phyloP scores from a whole-genome alignment of 2,113 vertebrate genomes.

The Lampris megalopsis region DNA sequence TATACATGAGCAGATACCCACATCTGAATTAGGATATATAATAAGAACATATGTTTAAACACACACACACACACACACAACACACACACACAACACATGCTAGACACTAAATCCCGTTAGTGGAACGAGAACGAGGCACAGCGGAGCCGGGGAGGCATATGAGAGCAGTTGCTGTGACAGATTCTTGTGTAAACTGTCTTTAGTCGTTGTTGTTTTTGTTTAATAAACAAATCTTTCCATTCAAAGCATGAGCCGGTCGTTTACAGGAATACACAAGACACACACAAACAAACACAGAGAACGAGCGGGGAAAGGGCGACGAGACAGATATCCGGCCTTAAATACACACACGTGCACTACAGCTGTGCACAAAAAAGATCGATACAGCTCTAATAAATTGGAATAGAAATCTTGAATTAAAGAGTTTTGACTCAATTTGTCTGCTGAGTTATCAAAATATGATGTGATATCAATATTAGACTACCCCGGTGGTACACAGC shows the following conservation, averaged over 20 bases:
- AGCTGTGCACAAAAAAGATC: background rate
- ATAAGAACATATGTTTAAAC: too few relatives aligned
- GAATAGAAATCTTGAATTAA: too few relatives aligned
- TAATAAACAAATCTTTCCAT: constrained; percentile 73
- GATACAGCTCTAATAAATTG: too few relatives aligned
- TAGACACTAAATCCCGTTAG: constrained; percentile 68
- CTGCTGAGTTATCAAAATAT: too few relatives aligned
- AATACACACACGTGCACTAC: constrained; percentile 14
- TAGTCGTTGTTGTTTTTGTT: constrained; percentile 62
- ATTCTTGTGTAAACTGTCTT: constrained; percentile 72
- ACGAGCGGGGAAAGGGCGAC: background rate
- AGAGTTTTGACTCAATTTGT: too few relatives aligned
- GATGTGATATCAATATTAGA: too few relatives aligned
- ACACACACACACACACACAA: constrained; percentile 31
- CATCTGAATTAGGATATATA: constrained; percentile 1
- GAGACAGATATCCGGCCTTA: constrained; percentile 8
- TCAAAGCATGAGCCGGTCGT: constrained; percentile 57
- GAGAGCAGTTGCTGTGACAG: constrained; percentile 64
- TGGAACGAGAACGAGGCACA: constrained; percentile 63
- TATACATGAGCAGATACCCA: background rate
- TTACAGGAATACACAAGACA: constrained; percentile 55
- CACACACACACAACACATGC: constrained; percentile 30
- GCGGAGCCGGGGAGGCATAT: constrained; percentile 41
- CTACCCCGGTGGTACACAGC: too few relatives aligned
- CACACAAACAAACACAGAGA: constrained; percentile 10